Percentiles rank a stretch among this genome's conserved stretches.
Evolutionary conservation across 1,140 invertebrate species (phyloP).

Genomic region (Bactericera cockerelli): DNA sequence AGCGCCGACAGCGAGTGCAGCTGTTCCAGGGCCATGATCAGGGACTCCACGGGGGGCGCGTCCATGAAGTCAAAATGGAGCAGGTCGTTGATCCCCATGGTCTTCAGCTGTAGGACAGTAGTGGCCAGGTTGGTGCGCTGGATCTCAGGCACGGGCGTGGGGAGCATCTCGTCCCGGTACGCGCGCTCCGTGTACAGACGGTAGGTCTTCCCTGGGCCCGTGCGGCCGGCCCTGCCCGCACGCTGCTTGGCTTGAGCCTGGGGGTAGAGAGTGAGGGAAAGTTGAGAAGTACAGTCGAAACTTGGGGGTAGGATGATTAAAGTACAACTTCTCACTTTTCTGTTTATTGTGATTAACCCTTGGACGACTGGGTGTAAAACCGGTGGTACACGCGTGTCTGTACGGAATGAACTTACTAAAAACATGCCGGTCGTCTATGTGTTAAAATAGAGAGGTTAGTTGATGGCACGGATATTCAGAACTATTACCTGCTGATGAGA

Average conservation of each 20-base stretch:
- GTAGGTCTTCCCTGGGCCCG: constrained; percentile 95
- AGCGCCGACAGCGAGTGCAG: constrained; percentile 92
- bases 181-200: constrained; percentile 97
- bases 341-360: too few species aligned
- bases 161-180: constrained; percentile 96
- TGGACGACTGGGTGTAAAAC: too few species aligned
- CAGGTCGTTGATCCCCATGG: constrained; percentile 99
- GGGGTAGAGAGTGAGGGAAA: constrained; percentile 10
- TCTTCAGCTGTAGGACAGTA: constrained; percentile 86
- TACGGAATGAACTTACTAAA: too few species aligned
- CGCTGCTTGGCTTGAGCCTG: constrained; percentile 93
- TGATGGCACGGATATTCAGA: too few species aligned
- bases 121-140: constrained; percentile 95
- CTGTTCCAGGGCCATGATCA: constrained; percentile 95
- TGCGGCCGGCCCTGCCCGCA: constrained; percentile 87
- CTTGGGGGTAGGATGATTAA: constrained; percentile 10
- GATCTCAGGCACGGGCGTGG: constrained; percentile 98
- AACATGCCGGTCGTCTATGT: too few species aligned
- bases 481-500: too few species aligned
- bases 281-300: too few species aligned
- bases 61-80: constrained; percentile 99
- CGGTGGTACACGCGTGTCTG: too few species aligned
- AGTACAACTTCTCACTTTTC: too few species aligned
- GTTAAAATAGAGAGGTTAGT: too few species aligned
- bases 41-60: constrained; percentile 88